Percentiles rank a stretch among this genome's conserved stretches.
Conservation (phyloP, 1,140 invertebrate genomes). For the Leguminivora glycinivorella region DNA sequence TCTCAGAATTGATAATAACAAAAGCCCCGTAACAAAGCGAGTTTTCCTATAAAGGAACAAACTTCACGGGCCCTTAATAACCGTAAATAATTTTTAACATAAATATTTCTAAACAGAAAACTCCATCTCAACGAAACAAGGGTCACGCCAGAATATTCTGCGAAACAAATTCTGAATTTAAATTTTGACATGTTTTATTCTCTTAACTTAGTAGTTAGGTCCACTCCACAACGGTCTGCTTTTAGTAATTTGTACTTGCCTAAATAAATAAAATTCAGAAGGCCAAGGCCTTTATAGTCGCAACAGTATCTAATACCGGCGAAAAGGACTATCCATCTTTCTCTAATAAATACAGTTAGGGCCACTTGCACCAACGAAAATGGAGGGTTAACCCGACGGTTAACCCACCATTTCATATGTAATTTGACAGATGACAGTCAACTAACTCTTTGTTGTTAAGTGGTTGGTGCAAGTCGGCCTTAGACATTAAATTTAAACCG, state of each 20-base stretch:
- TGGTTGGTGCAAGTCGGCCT: no score
- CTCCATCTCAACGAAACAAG: neutral
- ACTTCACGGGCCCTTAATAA: neutral
- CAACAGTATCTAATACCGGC: no score
- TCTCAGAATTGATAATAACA: no score
- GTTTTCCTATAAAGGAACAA: neutral
- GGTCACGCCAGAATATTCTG: neutral
- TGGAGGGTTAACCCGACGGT: no score
- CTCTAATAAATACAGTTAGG: no score
- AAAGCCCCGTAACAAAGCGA: neutral
- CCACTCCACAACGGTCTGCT: neutral
- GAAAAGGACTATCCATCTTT: no score
- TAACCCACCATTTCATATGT: no score
- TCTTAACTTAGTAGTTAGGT: neutral
- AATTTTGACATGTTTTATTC: conserved; percentile 5
- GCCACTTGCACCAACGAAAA: no score
- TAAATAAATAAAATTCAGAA: neutral
- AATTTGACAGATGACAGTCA: no score
- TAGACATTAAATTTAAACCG: no score
- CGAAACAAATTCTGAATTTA: conserved; percentile 21
- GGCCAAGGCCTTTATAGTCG: no score
- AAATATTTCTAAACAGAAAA: conserved; percentile 2
- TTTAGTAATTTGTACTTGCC: neutral
- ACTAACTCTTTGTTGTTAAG: no score
- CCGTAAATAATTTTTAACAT: neutral